These are phyloP conservation scores for Dimorphilus gyrociliatus DNA, from an alignment of 2,888 invertebrate genomes.

Conservation along the genomic window DNA sequence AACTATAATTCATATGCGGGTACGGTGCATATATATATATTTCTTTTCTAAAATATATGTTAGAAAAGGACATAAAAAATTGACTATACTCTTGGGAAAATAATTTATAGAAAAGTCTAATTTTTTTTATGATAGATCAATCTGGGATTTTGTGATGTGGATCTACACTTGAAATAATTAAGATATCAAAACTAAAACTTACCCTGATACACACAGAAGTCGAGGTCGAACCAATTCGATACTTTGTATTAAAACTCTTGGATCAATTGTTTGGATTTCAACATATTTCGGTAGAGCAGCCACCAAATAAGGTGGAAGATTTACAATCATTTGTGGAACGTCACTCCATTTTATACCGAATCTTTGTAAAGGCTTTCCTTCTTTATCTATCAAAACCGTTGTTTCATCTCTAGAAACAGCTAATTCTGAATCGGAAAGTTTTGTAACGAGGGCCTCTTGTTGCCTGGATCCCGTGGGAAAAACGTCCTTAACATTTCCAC, in stretches of 20 bases:
- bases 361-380: slow-evolving; percentile 51
- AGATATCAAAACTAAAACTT: slow-evolving; percentile 6
- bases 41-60: too few relatives aligned
- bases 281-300: slow-evolving; percentile 65
- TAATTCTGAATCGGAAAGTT: slow-evolving; percentile 39
- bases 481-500: slow-evolving; percentile 47
- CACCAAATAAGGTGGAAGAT: slow-evolving; percentile 81
- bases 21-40: too few relatives aligned
- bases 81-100: too few relatives aligned
- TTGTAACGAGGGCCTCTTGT: slow-evolving; percentile 36
- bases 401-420: slow-evolving; percentile 71
- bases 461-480: slow-evolving; percentile 47
- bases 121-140: too few relatives aligned
- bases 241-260: slow-evolving; percentile 60
- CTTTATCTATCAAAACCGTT: slow-evolving; percentile 65
- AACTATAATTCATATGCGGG: too few relatives aligned
- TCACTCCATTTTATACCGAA: slow-evolving; percentile 62
- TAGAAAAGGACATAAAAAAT: too few relatives aligned
- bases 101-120: too few relatives aligned
- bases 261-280: slow-evolving; percentile 70
- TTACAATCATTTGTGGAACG: slow-evolving; percentile 48
- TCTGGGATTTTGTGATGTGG: too few relatives aligned
- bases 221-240: slow-evolving; percentile 46
- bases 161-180: too few relatives aligned
- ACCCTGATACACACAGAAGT: slow-evolving; percentile 27